A percentile compares a stretch with the other conserved stretches of the same genome.
These are phyloP conservation scores for Alosa alosa DNA, from an alignment of 2,113 vertebrate genomes.

Conservation along the genomic window DNA sequence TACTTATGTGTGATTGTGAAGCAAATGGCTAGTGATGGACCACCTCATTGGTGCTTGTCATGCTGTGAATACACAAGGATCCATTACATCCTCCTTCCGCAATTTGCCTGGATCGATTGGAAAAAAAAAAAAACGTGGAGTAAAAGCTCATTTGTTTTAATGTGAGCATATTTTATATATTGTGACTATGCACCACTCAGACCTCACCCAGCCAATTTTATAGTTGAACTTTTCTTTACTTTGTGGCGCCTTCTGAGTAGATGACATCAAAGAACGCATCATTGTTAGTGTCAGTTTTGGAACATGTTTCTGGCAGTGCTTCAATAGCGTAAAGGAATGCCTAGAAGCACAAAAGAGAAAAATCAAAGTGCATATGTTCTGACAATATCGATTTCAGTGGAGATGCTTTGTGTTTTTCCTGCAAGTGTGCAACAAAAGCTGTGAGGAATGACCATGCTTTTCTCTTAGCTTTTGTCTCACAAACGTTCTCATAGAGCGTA, in stretches of 20 bases:
- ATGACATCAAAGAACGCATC: constrained; percentile 60
- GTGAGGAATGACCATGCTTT: constrained; percentile 48
- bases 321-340: constrained; percentile 54
- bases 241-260: constrained; percentile 47
- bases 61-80: background rate
- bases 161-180: background rate
- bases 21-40: constrained; percentile 2
- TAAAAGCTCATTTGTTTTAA: constrained; percentile 3
- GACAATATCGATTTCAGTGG: constrained; percentile 39
- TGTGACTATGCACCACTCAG: background rate
- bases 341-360: constrained; percentile 36
- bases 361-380: constrained; percentile 56
- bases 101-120: background rate
- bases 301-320: constrained; percentile 53
- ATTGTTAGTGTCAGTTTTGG: constrained; percentile 40
- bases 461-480: constrained; percentile 14
- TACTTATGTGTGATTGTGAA: constrained; percentile 8
- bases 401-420: constrained; percentile 37
- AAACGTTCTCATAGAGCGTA: background rate
- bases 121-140: background rate
- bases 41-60: background rate
- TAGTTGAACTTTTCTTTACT: constrained; percentile 51
- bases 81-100: background rate
- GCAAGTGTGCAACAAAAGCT: constrained; percentile 33
- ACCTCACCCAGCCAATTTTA: constrained; percentile 32